Conservation (phyloP, 1,140 invertebrate genomes). For the Drosophila littoralis region DNA sequence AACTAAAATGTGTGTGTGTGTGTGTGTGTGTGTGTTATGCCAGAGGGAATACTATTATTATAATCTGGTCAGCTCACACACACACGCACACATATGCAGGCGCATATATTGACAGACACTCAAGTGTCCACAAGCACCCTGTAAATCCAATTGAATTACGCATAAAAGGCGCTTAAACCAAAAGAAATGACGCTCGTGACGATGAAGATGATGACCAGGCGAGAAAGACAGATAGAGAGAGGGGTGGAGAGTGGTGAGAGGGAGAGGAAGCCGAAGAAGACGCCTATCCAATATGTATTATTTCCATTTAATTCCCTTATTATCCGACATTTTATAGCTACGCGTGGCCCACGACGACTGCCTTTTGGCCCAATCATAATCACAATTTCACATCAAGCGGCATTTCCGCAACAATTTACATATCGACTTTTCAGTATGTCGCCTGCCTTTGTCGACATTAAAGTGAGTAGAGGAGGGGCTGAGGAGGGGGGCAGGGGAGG, state of each 20-base stretch:
- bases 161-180: constrained; percentile 79
- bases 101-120: constrained; percentile 75
- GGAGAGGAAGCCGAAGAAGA: background rate
- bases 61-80: constrained; percentile 71
- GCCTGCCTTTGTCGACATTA: constrained; percentile 29
- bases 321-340: constrained; percentile 69
- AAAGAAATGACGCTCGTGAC: constrained; percentile 64
- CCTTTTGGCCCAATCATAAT: constrained; percentile 58
- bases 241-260: background rate
- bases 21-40: constrained; percentile 29
- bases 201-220: constrained; percentile 39
- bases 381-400: constrained; percentile 59
- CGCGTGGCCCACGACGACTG: constrained; percentile 3
- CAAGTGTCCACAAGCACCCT: constrained; percentile 80
- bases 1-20: constrained; percentile 14
- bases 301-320: constrained; percentile 77
- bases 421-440: constrained; percentile 63
- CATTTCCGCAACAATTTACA: constrained; percentile 77
- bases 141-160: constrained; percentile 82
- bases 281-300: constrained; percentile 54
- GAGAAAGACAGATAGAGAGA: background rate
- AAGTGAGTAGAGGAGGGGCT: background rate
- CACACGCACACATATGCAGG: constrained; percentile 6
- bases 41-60: constrained; percentile 73
- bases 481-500: background rate